A percentile compares a stretch with the other conserved stretches of the same genome.
Evolutionary conservation across 2,113 vertebrate genomes (phyloP).

Genomic region (Saguinus imperator): DNA sequence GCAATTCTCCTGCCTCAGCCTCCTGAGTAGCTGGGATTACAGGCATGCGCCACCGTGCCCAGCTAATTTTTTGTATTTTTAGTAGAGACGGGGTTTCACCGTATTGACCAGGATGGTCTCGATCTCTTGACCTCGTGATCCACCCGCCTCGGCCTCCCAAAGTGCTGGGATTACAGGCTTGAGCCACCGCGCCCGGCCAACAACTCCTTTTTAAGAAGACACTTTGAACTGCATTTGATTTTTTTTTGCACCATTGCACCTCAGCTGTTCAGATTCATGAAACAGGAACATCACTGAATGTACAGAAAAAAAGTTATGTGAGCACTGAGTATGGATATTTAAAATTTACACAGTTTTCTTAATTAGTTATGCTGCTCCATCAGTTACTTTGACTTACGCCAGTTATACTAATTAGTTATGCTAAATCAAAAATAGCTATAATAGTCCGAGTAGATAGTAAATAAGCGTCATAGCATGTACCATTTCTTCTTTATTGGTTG

Average conservation of each 20-base stretch:
- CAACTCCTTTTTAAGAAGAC: slow-evolving; percentile 31
- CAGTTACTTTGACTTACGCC: background rate
- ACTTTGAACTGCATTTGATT: slow-evolving; percentile 26
- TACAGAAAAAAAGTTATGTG: background rate
- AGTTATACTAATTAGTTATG: background rate
- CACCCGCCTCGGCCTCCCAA: too few species aligned
- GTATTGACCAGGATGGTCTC: too few species aligned
- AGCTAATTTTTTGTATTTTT: too few species aligned
- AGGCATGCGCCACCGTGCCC: too few species aligned
- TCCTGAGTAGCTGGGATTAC: too few species aligned
- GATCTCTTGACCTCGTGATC: too few species aligned
- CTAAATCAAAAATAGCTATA: background rate
- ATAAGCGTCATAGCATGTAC: background rate
- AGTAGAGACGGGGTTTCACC: too few species aligned
- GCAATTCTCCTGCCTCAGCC: too few species aligned
- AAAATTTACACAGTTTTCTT: background rate
- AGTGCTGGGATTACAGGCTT: too few species aligned
- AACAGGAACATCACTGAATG: background rate
- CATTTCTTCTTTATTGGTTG: background rate
- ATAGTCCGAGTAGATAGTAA: background rate
- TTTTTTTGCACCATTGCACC: background rate
- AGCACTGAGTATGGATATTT: background rate
- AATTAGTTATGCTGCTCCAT: background rate
- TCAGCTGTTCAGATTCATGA: slow-evolving; percentile 3
- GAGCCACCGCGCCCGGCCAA: background rate